Evolutionary conservation across 2,888 invertebrate species (phyloP).

Genomic region (Camptogramma bilineatum): DNA sequence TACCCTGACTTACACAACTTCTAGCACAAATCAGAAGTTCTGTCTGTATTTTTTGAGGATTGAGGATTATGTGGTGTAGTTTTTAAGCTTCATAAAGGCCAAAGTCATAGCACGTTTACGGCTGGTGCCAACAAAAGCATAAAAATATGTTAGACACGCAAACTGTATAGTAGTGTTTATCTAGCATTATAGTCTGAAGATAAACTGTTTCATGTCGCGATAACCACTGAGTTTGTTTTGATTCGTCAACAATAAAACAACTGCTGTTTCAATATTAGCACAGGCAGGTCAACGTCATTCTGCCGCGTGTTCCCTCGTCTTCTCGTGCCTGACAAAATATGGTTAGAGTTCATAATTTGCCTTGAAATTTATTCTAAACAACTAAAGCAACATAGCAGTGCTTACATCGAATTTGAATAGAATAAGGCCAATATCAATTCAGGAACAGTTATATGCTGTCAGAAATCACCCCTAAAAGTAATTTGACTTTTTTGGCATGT

Average conservation of each 20-base stretch:
- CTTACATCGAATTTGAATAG: neutral
- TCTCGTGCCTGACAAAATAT: constrained; percentile 13
- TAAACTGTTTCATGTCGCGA: constrained; percentile 30
- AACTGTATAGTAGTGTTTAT: constrained; percentile 11
- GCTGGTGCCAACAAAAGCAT: neutral
- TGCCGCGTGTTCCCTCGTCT: constrained; percentile 3
- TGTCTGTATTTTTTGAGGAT: neutral
- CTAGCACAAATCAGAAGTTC: neutral
- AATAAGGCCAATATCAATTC: neutral
- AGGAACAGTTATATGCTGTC: neutral
- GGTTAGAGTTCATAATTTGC: neutral
- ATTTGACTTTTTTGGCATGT: neutral
- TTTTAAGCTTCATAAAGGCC: neutral
- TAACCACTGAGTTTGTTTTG: constrained; percentile 25
- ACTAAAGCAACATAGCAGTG: neutral
- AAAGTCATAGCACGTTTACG: neutral
- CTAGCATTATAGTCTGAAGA: constrained; percentile 18
- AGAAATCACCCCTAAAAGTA: neutral
- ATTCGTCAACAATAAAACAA: constrained; percentile 22
- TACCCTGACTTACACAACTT: neutral
- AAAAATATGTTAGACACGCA: neutral
- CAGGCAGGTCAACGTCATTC: constrained; percentile 6
- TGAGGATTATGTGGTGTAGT: neutral
- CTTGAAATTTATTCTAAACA: neutral
- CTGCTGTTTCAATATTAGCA: constrained; percentile 30